A percentile compares a stretch with the other conserved stretches of the same genome.
Conservation (phyloP, 2,888 invertebrate genomes). For the Branchellion lobata region DNA sequence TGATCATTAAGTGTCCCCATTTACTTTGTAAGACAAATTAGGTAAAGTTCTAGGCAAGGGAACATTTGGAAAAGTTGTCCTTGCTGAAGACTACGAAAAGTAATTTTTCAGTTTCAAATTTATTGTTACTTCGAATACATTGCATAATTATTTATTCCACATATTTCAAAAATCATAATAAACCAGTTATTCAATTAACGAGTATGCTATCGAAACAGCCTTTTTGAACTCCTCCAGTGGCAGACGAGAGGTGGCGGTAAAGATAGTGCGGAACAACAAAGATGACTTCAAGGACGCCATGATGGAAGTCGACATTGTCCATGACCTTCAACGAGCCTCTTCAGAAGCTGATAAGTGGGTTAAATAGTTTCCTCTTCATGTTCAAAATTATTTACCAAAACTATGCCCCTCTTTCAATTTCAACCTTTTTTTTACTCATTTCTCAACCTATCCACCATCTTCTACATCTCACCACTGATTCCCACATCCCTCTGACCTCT, state of each 20-base stretch:
- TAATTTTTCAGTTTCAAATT: constrained; percentile 65
- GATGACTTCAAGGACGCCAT: constrained; percentile 99
- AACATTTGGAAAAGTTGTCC: constrained; percentile 99
- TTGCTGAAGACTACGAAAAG: constrained; percentile 91
- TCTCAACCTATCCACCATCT: not conserved
- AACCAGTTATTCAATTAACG: constrained; percentile 56
- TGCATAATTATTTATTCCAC: constrained; percentile 59
- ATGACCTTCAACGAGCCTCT: constrained; percentile 90
- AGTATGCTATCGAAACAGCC: not conserved
- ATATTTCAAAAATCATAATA: constrained; percentile 63
- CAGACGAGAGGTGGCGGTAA: constrained; percentile 71
- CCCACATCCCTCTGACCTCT: not conserved
- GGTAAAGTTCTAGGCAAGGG: constrained; percentile 97
- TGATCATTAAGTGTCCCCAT: not conserved
- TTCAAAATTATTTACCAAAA: no score
- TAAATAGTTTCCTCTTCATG: not conserved
- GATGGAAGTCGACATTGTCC: constrained; percentile 95
- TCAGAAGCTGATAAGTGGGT: constrained; percentile 92
- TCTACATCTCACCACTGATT: not conserved
- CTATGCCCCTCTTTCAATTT: not conserved
- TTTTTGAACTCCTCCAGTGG: constrained; percentile 53
- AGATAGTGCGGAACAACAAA: constrained; percentile 98
- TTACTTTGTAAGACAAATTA: constrained; percentile 86
- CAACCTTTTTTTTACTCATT: not conserved
- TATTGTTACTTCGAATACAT: not conserved